A percentile compares a stretch with the other conserved stretches of the same genome.
These are phyloP conservation scores for Drosophila silvestris DNA, from an alignment of 2,888 invertebrate genomes.

Conservation along the genomic window DNA sequence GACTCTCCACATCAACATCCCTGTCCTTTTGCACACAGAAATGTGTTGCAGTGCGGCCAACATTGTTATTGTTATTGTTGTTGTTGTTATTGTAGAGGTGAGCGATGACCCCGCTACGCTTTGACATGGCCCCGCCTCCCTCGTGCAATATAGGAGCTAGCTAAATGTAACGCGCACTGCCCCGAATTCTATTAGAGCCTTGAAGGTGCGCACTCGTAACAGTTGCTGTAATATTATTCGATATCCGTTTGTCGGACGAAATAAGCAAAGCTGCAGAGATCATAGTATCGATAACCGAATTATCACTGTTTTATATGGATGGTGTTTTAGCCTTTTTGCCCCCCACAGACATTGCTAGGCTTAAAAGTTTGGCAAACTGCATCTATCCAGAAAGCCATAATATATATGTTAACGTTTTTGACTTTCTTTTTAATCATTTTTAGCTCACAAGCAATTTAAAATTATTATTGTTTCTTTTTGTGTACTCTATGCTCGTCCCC, in stretches of 20 bases:
- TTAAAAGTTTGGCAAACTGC: neutral
- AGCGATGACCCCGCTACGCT: neutral
- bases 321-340: neutral
- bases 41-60: slow-evolving; percentile 66
- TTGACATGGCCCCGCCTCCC: neutral
- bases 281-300: neutral
- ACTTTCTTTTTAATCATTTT: neutral
- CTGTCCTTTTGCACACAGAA: slow-evolving; percentile 65
- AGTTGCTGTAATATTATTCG: neutral
- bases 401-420: neutral
- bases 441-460: neutral
- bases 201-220: neutral
- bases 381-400: neutral
- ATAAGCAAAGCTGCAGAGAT: neutral
- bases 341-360: neutral
- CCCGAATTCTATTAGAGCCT: neutral
- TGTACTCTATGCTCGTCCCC: neutral
- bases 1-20: slow-evolving; percentile 72
- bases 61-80: neutral
- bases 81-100: neutral
- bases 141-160: neutral
- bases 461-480: neutral
- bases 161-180: neutral
- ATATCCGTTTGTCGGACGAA: neutral
- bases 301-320: neutral